Evolutionary conservation across 1,140 invertebrate genomes (phyloP).

Genomic region (Elysia chlorotica): DNA sequence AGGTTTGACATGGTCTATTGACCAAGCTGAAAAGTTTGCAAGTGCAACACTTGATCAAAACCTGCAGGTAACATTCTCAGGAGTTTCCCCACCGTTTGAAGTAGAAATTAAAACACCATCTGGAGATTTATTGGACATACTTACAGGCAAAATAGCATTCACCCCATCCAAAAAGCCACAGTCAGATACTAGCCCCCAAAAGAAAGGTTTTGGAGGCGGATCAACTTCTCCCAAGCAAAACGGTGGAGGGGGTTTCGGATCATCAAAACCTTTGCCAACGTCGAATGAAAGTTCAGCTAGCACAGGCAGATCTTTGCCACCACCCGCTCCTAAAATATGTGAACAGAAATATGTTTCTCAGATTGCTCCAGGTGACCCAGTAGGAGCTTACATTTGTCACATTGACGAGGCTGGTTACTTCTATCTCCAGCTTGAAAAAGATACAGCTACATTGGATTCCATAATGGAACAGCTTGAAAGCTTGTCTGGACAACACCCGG

Average conservation of each 20-base stretch:
- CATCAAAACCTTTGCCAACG: not conserved
- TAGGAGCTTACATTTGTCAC: slow-evolving; percentile 38
- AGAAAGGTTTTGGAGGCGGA: not conserved
- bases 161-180: not conserved
- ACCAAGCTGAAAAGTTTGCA: slow-evolving; percentile 24
- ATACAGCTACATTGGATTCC: slow-evolving; percentile 65
- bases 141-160: not conserved
- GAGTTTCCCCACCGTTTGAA: slow-evolving; percentile 17
- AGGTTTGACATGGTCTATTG: slow-evolving; percentile 17
- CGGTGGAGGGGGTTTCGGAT: not conserved
- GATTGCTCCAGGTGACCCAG: slow-evolving; percentile 19
- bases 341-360: slow-evolving; percentile 28
- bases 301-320: not conserved
- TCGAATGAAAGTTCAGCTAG: not conserved
- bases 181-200: no score
- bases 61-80: slow-evolving; percentile 27
- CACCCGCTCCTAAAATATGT: not conserved
- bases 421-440: slow-evolving; percentile 60
- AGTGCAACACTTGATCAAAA: slow-evolving; percentile 25
- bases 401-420: slow-evolving; percentile 58
- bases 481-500: slow-evolving; percentile 3
- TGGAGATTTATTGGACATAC: slow-evolving; percentile 2
- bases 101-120: slow-evolving; percentile 23
- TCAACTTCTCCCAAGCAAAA: not conserved
- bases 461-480: slow-evolving; percentile 31